Conservation (phyloP, 2,888 invertebrate genomes). For the Agrochola circellaris region DNA sequence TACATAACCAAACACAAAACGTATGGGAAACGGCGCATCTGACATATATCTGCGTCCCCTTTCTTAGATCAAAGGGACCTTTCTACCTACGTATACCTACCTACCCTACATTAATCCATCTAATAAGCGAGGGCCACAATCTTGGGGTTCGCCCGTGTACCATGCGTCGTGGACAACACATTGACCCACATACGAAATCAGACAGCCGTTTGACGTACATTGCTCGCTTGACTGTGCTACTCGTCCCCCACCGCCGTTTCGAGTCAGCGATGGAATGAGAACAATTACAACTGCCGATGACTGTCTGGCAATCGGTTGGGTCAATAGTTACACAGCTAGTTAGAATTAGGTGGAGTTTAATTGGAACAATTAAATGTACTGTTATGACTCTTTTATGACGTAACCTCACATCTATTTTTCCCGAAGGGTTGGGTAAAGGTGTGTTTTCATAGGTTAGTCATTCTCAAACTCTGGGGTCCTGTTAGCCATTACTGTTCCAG, state of each 20-base stretch:
- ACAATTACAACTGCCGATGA: slow-evolving; percentile 36
- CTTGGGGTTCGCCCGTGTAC: slow-evolving; percentile 42
- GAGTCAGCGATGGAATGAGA: slow-evolving; percentile 35
- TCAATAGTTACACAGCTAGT: slow-evolving; percentile 12
- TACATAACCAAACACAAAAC: not conserved
- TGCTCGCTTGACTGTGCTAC: slow-evolving; percentile 20
- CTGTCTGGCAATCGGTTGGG: not conserved
- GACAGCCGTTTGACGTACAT: slow-evolving; percentile 60
- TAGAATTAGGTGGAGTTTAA: slow-evolving; percentile 22
- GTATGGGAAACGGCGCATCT: slow-evolving; percentile 42
- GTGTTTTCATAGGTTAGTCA: slow-evolving; percentile 22
- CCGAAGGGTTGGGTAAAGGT: slow-evolving; percentile 28
- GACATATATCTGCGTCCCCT: slow-evolving; percentile 26
- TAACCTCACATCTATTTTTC: slow-evolving; percentile 8
- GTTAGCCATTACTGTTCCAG: not conserved
- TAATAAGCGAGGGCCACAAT: slow-evolving; percentile 58
- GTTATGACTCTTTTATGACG: slow-evolving; percentile 23
- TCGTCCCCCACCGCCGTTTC: not conserved
- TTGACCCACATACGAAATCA: slow-evolving; percentile 62
- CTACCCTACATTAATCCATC: slow-evolving; percentile 54
- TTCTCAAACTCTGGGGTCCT: not conserved
- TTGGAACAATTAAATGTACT: slow-evolving; percentile 33
- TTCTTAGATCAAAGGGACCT: slow-evolving; percentile 55
- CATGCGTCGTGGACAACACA: slow-evolving; percentile 49
- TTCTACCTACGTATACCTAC: slow-evolving; percentile 25